Conservation (phyloP, 2,888 invertebrate species). For the Microplitis manilae region DNA sequence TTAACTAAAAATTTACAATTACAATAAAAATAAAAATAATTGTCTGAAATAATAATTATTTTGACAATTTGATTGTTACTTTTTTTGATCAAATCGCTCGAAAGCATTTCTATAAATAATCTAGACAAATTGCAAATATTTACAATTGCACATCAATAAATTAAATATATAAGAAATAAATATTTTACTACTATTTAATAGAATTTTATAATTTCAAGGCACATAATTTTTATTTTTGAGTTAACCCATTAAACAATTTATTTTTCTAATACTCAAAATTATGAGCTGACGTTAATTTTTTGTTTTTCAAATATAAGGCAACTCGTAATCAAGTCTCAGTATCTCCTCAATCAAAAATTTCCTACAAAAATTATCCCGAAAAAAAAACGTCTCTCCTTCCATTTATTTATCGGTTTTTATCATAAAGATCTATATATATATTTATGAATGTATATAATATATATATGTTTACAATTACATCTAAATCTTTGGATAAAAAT, state of each 20-base stretch:
- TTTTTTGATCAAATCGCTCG: conserved; percentile 14
- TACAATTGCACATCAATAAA: conserved; percentile 8
- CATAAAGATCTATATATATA: not conserved
- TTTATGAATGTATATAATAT: not conserved
- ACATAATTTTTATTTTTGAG: conserved; percentile 3
- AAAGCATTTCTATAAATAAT: conserved; percentile 1
- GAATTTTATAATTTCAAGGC: conserved; percentile 3
- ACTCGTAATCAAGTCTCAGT: too few relatives aligned
- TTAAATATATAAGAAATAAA: not conserved
- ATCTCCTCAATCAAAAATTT: too few relatives aligned
- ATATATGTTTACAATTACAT: not conserved
- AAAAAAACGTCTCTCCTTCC: not conserved
- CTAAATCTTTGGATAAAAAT: not conserved
- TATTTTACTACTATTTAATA: not conserved
- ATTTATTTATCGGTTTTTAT: too few relatives aligned
- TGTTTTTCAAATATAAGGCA: too few relatives aligned
- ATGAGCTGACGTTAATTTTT: too few relatives aligned
- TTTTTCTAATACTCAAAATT: too few relatives aligned
- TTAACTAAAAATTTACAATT: too few relatives aligned
- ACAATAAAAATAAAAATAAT: not conserved
- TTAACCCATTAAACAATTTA: not conserved
- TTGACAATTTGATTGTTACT: not conserved
- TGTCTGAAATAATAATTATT: not conserved
- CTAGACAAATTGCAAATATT: conserved; percentile 3
- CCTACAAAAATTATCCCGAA: too few relatives aligned